Evolutionary conservation across 2,888 invertebrate species (phyloP), one percentile per base, ranked within the genome.

Genomic region (Agonopterix arenella): DNA sequence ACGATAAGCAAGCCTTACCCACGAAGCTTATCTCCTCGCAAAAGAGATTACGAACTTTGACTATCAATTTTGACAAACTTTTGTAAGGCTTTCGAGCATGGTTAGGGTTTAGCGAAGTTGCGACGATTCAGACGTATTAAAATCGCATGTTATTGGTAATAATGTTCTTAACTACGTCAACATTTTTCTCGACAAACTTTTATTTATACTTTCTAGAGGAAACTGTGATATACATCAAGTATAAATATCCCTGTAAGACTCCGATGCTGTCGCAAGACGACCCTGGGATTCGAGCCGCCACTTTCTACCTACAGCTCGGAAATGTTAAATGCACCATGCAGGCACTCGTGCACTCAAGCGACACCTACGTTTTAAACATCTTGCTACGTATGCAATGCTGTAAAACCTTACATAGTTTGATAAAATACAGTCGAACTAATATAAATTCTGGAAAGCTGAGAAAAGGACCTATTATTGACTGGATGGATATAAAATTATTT

Each of bases 281-380:
- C 81, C 82, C 80, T 76, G 74, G 68, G 64, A 66, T 64, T 64
- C 68, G 56, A 66, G 63, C 59, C 66, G 73, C 64, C 75, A 75
- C 83, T 84, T 84, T 84, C 83, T 81, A 82, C 75, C 64, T 63
- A 28, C 68, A 68, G 71, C 65, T 64, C 66, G 64, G 71, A 80
- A 73, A 73, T 75, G 70, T 72, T 71, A 66, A 73, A 56, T 62
- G 53, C 60, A 59, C 59, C 58, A 57, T 66, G 64, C 66, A 70
- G 56, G 54, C 46, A n/a, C 10, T 61, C 61, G 28, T 57, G 58
- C 60, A 44, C 44, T 13, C 47, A 3, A 38, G 8, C 37, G 48
- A 9, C n/a, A 7, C 11, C 43, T 8, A 43, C 43, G 11, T 11
- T 59, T 36, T 51, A n/a, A 52, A 52, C 53, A 53, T 60, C 54